Evolutionary conservation across 1,140 invertebrate genomes (phyloP), one percentile per base, ranked within the genome.

Genomic region (Drosophila parvula): DNA sequence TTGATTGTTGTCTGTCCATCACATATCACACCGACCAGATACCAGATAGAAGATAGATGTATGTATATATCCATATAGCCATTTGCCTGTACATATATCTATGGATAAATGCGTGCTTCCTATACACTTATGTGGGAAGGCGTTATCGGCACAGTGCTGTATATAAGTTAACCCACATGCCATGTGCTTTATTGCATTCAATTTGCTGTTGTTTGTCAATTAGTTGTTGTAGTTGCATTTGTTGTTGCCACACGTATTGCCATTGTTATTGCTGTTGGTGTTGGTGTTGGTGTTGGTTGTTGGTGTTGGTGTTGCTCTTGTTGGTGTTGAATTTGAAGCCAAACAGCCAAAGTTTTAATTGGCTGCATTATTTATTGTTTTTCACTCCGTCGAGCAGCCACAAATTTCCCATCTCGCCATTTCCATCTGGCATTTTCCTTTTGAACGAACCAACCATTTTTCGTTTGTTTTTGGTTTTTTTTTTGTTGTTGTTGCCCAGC

Each of bases 321-420:
- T 48, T 69, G 68, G 50, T 70, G 68, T 71, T 71, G 69, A 58
- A 59, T 71, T 73, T 73, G 67, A 73, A 73, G 69, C 68, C 79
- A 88, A 86, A 86, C 83, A 82, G 76, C 76, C 83, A 86, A 86
- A 86, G 63, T 86, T 88, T 86, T 86, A 86, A 86, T 86, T 88
- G 83, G 83, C 83, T 86, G 83, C 83, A 86, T 86, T 86, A 86
- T 86, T 88, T 88, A 86, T 86, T 86, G 83, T 86, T 88, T 86
- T 86, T 83, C 83, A 86, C 82, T 86, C 78, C 62, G 73, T 58
- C 67, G 82, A 82, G 74, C 78, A 78, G 65, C 82, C 79, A 85
- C 62, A 55, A 67, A 61, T 50, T 51, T 55, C 8, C 27, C 58
- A 12, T 53, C 22, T 43, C 61, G 12, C 8, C 27, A 18, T 16